These are phyloP conservation scores for Trichonephila inaurata DNA, from an alignment of 1,140 invertebrate species.

Conservation along the genomic window DNA sequence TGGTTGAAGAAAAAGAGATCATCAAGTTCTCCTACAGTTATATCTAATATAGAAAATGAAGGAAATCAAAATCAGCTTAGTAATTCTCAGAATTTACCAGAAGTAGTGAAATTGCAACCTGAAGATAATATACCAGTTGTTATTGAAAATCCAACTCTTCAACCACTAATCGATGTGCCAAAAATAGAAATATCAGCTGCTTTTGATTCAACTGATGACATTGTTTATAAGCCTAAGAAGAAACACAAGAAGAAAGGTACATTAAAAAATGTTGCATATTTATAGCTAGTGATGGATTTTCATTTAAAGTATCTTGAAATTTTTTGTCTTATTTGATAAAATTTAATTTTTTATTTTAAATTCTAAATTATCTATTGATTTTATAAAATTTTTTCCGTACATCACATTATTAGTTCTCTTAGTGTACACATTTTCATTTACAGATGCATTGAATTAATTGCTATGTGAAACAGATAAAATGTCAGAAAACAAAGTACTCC, in stretches of 20 bases:
- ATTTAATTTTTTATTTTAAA: too few species aligned
- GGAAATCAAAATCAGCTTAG: neutral
- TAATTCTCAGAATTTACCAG: constrained; percentile 18
- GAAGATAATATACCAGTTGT: constrained; percentile 8
- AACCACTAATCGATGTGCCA: neutral
- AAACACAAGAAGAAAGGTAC: constrained; percentile 71
- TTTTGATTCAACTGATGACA: constrained; percentile 49
- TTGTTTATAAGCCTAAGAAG: constrained; percentile 70
- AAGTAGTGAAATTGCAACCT: constrained; percentile 58
- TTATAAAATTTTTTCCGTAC: too few species aligned
- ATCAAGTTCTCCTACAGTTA: constrained; percentile 4
- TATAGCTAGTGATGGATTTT: too few species aligned
- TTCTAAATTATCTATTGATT: too few species aligned
- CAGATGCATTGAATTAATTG: too few species aligned
- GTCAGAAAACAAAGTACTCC: too few species aligned
- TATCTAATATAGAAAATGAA: neutral
- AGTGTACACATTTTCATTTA: too few species aligned
- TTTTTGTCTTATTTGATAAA: too few species aligned
- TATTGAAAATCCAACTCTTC: neutral
- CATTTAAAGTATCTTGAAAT: too few species aligned
- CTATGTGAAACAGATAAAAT: too few species aligned
- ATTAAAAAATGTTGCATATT: neutral
- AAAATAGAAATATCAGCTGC: neutral
- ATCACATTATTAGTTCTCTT: too few species aligned
- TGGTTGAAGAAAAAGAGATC: constrained; percentile 70